A percentile compares a stretch with the other conserved stretches of the same genome.
These are phyloP conservation scores for Drosophila flavopinicola DNA, from an alignment of 2,888 invertebrate genomes.

Conservation along the genomic window DNA sequence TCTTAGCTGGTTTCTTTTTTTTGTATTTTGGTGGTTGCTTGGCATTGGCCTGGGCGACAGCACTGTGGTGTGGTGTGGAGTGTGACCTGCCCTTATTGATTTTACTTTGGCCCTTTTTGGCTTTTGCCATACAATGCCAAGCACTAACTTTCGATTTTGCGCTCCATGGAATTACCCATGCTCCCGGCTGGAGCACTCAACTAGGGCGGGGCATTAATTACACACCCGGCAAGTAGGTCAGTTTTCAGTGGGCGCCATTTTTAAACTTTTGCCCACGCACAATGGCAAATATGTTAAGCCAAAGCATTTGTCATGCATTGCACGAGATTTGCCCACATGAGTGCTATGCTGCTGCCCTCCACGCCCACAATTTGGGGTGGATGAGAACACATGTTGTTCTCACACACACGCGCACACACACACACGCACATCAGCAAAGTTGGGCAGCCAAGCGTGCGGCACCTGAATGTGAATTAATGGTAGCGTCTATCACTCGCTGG, in stretches of 20 bases:
- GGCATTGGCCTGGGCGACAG: conserved; percentile 68
- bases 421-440: conserved; percentile 27
- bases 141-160: conserved; percentile 72
- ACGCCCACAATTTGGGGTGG: conserved; percentile 13
- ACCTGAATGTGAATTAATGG: conserved; percentile 81
- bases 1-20: conserved; percentile 43
- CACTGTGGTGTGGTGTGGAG: conserved; percentile 25
- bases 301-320: conserved; percentile 68
- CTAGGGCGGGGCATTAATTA: conserved; percentile 62
- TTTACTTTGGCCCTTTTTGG: conserved; percentile 48
- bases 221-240: conserved; percentile 65
- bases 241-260: conserved; percentile 18
- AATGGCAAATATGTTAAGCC: conserved; percentile 10
- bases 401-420: conserved; percentile 31
- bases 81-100: conserved; percentile 62
- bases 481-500: conserved; percentile 75
- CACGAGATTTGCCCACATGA: conserved; percentile 64
- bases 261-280: conserved; percentile 27
- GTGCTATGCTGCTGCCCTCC: conserved; percentile 6
- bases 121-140: conserved; percentile 46
- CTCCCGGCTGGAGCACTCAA: conserved; percentile 13
- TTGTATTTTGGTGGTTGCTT: conserved; percentile 70
- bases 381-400: conserved; percentile 68
- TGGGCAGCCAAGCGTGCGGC: conserved; percentile 72
- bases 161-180: conserved; percentile 56